Evolutionary conservation across 2,888 invertebrate genomes (phyloP), one percentile per base, ranked within the genome.

Genomic region (Eupithecia subumbrata): DNA sequence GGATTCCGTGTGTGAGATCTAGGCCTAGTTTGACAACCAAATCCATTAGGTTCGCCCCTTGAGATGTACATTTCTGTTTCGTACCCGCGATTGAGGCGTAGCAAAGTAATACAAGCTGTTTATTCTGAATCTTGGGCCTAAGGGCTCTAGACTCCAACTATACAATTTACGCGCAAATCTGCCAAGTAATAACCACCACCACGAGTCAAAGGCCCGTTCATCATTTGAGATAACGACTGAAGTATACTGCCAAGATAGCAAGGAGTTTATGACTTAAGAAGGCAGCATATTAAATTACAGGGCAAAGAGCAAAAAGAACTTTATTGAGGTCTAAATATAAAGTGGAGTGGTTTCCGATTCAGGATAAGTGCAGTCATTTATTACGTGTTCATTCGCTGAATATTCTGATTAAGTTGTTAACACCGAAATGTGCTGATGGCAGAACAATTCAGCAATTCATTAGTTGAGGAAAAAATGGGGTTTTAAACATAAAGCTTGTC

Each of bases 131-230:
- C 60, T 60, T 60, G 5, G 22, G 25, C 60, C 25, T 60, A 22
- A 25, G 60, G 60, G 60, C 60, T 60, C 60, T 60, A 60, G 22
- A 64, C 34, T 64, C 16, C 64, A 34, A 9, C 34, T 18, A 79
- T 85, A 83, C 85, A 84, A 79, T 85, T 84, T 71, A 69, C 25
- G 60, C 70, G 73, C 80, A 84, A 88, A 87, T 86, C 85, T 81
- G 83, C 77, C 81, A 84, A 78, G 81, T 82, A 82, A 82, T 81
- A 60, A 25, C 60, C 84, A 83, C 79, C 71, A 74, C 66, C 67
- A 73, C 45, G 70, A 72, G 76, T 73, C 73, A 72, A 76, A 71
- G 69, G 73, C 76, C 75, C 74, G 75, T 73, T 72, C 76, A 73
- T 76, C 78, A 78, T 78, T 78, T 63, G 64, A 78, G 76, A 78